Percentiles rank a stretch among this genome's conserved stretches.
Evolutionary conservation across 2,888 invertebrate genomes (phyloP).

Genomic region (Pegoplata infirma): DNA sequence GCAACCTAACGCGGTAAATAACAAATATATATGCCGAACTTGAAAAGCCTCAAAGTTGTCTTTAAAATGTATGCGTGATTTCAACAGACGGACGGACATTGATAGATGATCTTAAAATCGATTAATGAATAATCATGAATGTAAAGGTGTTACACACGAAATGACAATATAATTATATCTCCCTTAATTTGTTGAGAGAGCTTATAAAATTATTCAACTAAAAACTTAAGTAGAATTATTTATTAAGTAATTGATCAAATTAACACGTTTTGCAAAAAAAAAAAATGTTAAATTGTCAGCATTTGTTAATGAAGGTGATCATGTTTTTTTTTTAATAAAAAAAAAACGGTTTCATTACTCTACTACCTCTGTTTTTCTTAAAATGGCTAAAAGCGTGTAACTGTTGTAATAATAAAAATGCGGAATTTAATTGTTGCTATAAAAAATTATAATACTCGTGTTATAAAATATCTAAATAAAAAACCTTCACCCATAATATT

Average conservation of each 20-base stretch:
- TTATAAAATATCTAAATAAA: neutral
- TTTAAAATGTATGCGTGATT: too few relatives aligned
- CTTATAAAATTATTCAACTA: too few relatives aligned
- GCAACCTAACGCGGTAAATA: too few relatives aligned
- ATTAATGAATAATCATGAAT: too few relatives aligned
- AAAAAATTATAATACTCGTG: neutral
- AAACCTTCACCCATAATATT: neutral
- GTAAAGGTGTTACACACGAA: too few relatives aligned
- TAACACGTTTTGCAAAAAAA: conserved; percentile 15
- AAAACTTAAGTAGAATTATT: too few relatives aligned
- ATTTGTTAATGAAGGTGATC: conserved; percentile 24
- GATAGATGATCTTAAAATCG: too few relatives aligned
- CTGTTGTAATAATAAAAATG: conserved; percentile 15
- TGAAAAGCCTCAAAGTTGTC: too few relatives aligned
- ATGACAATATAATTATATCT: too few relatives aligned
- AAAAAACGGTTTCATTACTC: neutral
- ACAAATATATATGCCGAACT: too few relatives aligned
- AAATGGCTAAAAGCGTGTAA: conserved; percentile 1
- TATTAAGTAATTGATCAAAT: conserved; percentile 22
- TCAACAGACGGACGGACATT: too few relatives aligned
- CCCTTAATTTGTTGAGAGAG: too few relatives aligned
- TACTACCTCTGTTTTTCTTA: neutral
- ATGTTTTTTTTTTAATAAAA: neutral
- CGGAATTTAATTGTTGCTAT: conserved; percentile 22
- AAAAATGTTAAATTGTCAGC: neutral